Percentiles rank a stretch among this genome's conserved stretches.
Conservation (phyloP, 2,888 invertebrate species). For the Thalpophila matura region DNA sequence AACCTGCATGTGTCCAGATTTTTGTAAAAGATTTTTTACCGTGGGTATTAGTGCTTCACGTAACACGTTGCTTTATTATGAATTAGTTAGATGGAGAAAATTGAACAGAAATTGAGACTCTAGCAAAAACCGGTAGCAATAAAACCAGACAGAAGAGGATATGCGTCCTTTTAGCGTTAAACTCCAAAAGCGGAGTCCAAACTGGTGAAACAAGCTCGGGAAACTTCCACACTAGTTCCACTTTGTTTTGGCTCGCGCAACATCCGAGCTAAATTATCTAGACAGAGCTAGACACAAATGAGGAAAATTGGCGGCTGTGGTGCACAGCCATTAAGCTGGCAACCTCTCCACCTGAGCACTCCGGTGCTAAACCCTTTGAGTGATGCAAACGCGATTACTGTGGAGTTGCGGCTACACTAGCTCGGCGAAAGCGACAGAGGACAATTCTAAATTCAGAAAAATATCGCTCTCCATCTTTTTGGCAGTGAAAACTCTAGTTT, state of each 20-base stretch:
- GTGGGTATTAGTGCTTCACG: too few species aligned
- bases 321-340: constrained; percentile 45
- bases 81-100: too few species aligned
- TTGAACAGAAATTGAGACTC: too few species aligned
- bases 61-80: too few species aligned
- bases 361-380: constrained; percentile 43
- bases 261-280: constrained; percentile 19
- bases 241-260: constrained; percentile 40
- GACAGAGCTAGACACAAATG: constrained; percentile 39
- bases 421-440: background rate
- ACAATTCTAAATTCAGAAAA: background rate
- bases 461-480: too few species aligned
- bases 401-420: background rate
- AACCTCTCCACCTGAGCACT: constrained; percentile 41
- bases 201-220: constrained; percentile 2
- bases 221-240: constrained; percentile 14
- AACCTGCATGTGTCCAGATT: too few species aligned
- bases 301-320: constrained; percentile 44
- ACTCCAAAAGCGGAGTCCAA: background rate
- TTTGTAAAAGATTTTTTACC: too few species aligned
- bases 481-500: too few species aligned
- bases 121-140: background rate
- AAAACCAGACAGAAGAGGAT: background rate
- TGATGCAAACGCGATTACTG: constrained; percentile 48
- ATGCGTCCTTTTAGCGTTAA: background rate